Base-by-base conservation (phyloP, 2,888 invertebrate genomes). In the Synanthedon myopaeformis region DNA sequence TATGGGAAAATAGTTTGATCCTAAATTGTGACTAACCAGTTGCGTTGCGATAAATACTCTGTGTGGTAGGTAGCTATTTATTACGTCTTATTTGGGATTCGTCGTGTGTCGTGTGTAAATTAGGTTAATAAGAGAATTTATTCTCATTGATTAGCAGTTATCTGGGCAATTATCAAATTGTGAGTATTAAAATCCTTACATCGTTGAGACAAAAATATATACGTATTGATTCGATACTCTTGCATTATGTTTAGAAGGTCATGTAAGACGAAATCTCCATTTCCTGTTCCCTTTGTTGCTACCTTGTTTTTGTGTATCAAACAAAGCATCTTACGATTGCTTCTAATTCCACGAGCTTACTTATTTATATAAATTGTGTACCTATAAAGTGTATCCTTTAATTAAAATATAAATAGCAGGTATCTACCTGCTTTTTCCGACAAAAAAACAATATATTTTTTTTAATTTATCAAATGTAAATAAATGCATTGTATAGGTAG, bases 61-160 rank as follows among this genome's bases (percentile, higher is more conserved):
- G 67, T 72, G 71, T 75, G 71, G 64, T 73, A 68, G 72, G 64
- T 73, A 68, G 72, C 70, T 67, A 69, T 76, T 74, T 75, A 78
- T 72, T 81, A 75, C 82, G 82, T 78, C 80, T 67, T 67, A 81
- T 70, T 77, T 73, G 65, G 67, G 67, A 65, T 68, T 64, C 72
- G 65, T 70, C 65, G 67, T 59, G 65, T 72, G 70, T 72, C 35
- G 69, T 73, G 69, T 73, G 65, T 69, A 70, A 72, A 70, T 70
- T 71, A 71, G 67, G 72, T 69, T 71, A 72, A 59, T 11, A 49
- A 49, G 19, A 12, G 12, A 49, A 49, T 0, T 49, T 49, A 17
- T 8, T 13, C 45, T 13, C 14, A 14, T 45, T 45, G 11, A n/a
- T 13, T n/a, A 45, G n/a, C 12, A 6, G 45, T 45, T 45, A 11